phyloP scores from a whole-genome alignment of 2,888 invertebrate species.

The Steinernema hermaphroditum region DNA sequence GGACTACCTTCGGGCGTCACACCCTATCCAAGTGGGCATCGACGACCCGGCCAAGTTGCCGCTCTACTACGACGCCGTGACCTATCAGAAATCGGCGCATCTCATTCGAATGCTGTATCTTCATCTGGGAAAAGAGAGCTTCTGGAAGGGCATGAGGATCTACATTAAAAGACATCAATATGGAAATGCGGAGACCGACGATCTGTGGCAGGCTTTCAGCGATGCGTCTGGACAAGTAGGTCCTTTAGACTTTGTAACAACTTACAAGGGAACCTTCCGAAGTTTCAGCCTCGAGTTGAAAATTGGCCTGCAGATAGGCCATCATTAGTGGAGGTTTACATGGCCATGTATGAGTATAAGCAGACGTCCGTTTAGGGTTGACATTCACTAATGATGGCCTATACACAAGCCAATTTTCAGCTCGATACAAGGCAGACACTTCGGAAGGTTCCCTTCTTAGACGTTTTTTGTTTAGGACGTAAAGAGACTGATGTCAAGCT shows the following conservation, averaged over 20 bases:
- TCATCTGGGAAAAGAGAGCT: background rate
- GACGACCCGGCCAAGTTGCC: background rate
- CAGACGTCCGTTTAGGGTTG: too few species aligned
- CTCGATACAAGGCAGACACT: too few species aligned
- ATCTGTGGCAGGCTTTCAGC: background rate
- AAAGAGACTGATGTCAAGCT: slow-evolving; percentile 85
- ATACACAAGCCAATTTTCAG: too few species aligned
- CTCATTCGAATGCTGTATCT: background rate
- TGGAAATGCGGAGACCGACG: background rate
- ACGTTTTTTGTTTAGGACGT: slow-evolving; percentile 72
- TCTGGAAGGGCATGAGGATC: background rate
- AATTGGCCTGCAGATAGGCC: too few species aligned
- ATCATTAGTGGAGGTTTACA: too few species aligned
- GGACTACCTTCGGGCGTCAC: background rate
- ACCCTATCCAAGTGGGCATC: background rate
- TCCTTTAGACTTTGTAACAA: too few species aligned
- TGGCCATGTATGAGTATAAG: too few species aligned
- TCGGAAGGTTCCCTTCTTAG: too few species aligned
- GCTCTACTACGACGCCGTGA: background rate
- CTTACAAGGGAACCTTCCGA: too few species aligned
- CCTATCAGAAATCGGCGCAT: background rate
- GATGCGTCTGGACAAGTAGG: background rate
- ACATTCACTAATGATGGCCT: too few species aligned
- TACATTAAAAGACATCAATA: background rate
- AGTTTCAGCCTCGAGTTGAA: too few species aligned